Evolutionary conservation across 2,797 vertebrate genomes (phyloP), one percentile per base, ranked within the genome.

Genomic region (Bryconaethiops microstoma): DNA sequence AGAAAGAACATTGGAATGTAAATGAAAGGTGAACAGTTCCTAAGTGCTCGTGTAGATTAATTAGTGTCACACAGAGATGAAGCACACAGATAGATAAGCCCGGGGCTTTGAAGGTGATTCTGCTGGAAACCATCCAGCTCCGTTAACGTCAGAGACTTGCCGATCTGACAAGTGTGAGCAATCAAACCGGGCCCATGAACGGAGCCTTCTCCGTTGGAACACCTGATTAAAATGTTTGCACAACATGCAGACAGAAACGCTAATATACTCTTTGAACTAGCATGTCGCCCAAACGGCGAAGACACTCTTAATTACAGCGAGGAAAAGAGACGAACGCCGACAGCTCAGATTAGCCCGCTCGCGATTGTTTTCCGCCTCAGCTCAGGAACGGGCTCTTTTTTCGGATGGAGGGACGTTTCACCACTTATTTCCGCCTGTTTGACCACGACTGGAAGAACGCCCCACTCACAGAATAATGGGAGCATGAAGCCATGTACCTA

Each of bases 31-130:
- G 68, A 77, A 68, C 83, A n/a, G 50, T 80, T 80, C 72, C 45
- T 88, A 57, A 86, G 88, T 86, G 86, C 54, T 88, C 68, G 7
- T 75, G 7, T 80, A 78, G 82, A 86, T 89, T 86, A 88, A 90
- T 90, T 87, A 76, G 82, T 19, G 69, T 52, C 80, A 78, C 57
- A 50, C 79, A 76, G 55, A 60, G 76, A 74, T 83, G 72, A 69
- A 57, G 82, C 65, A 82, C 25, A 62, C 74, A 42, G 59, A 74
- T 77, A 64, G 68, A 79, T 72, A 52, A 86, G 42, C 35, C 29
- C 39, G 82, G 76, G 16, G 78, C 71, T 85, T 85, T 82, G 75
- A 84, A 81, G 75, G 70, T 73, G 69, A 77, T 77, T 55, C 78
- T 14, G 78, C 57, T 67, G 23, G n/a, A 77, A 65, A 78, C 52